Conservation (phyloP, 2,113 vertebrate species). For the Corythornis madagascariensis region DNA sequence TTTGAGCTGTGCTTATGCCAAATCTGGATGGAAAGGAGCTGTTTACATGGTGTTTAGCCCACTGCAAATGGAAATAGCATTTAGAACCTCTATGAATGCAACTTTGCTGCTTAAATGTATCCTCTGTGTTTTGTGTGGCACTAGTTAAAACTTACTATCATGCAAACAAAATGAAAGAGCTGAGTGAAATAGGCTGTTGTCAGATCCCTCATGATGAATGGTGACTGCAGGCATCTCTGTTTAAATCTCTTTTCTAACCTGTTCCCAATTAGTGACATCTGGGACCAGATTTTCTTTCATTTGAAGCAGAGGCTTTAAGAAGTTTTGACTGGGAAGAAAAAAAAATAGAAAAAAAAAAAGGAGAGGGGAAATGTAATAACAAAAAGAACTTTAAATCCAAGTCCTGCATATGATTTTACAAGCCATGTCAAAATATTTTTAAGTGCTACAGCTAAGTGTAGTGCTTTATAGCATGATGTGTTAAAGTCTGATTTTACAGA, state of each 20-base stretch:
- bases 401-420: not conserved
- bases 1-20: not conserved
- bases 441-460: not conserved
- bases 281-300: conserved; percentile 52
- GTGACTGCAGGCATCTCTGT: conserved; percentile 35
- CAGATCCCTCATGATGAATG: conserved; percentile 28
- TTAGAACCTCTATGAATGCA: not conserved
- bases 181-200: conserved; percentile 3
- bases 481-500: not conserved
- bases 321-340: not conserved
- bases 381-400: not conserved
- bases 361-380: conserved; percentile 25
- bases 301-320: conserved; percentile 26
- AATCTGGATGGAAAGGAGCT: not conserved
- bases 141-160: conserved; percentile 5
- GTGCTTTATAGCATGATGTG: not conserved
- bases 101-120: not conserved
- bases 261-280: conserved; percentile 71
- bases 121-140: not conserved
- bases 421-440: not conserved
- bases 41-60: not conserved
- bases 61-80: not conserved
- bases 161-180: conserved; percentile 22
- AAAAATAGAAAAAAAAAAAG: not conserved
- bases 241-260: conserved; percentile 45